Percentiles rank a stretch among this genome's conserved stretches.
Conservation (phyloP, 2,113 vertebrate species). For the Enhydra lutris region DNA sequence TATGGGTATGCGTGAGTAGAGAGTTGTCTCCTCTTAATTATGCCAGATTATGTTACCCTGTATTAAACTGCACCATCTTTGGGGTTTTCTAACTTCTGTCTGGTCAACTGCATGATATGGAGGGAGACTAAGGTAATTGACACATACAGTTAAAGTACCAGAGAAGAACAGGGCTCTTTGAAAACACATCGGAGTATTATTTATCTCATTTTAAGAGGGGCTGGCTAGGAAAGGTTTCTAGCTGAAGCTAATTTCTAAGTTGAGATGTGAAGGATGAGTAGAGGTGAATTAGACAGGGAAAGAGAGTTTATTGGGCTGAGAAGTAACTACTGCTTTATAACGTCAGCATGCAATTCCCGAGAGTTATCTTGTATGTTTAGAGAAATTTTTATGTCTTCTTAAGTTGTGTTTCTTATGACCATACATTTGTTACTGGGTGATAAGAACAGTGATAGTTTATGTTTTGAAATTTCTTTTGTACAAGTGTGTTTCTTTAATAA, state of each 20-base stretch:
- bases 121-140: neutral
- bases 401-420: conserved; percentile 13
- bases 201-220: neutral
- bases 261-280: neutral
- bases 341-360: neutral
- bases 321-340: neutral
- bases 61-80: neutral
- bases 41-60: neutral
- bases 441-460: neutral
- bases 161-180: neutral
- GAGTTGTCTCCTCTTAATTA: neutral
- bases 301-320: neutral
- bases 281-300: neutral
- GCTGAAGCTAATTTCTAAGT: neutral
- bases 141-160: neutral
- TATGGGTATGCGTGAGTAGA: neutral
- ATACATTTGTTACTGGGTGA: neutral
- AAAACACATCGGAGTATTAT: neutral
- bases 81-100: neutral
- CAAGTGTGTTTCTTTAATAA: neutral
- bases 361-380: neutral
- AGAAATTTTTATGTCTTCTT: neutral
- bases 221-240: neutral
- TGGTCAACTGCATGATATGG: neutral
- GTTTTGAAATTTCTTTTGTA: neutral